A percentile compares a stretch with the other conserved stretches of the same genome.
phyloP scores from a whole-genome alignment of 2,797 vertebrate species.

The Potorous gilbertii region DNA sequence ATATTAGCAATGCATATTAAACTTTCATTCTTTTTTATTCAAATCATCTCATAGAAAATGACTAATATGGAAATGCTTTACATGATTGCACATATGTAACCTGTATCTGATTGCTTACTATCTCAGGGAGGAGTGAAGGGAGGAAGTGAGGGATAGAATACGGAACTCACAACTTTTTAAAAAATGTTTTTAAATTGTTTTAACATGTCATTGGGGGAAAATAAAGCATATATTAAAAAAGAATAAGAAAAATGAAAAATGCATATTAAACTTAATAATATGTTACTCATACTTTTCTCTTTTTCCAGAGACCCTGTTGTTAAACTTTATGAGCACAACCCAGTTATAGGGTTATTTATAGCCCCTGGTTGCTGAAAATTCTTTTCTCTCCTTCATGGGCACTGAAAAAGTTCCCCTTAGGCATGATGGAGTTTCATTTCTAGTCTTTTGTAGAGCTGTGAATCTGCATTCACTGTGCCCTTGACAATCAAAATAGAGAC shows the following conservation, averaged over 20 bases:
- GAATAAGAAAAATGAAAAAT: not conserved
- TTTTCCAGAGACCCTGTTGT: not conserved
- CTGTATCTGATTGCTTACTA: not conserved
- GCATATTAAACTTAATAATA: not conserved
- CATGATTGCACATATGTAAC: not conserved
- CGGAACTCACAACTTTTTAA: not conserved
- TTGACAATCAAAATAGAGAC: not conserved
- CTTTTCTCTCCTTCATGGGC: not conserved
- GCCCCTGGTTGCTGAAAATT: not conserved
- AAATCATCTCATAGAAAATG: not conserved
- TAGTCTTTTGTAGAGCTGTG: not conserved
- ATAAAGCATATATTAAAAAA: not conserved
- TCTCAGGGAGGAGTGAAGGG: not conserved
- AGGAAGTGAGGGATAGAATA: not conserved
- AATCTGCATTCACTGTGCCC: not conserved
- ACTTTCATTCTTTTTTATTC: not conserved
- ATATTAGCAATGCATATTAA: not conserved
- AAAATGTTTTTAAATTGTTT: not conserved
- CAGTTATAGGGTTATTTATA: not conserved
- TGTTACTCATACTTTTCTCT: not conserved
- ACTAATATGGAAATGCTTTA: not conserved
- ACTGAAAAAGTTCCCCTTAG: not conserved
- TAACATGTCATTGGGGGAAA: not conserved
- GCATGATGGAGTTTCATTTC: not conserved
- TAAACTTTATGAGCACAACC: not conserved